Conservation (phyloP, 2,113 vertebrate genomes). For the Rhinopomastus cyanomelas region DNA sequence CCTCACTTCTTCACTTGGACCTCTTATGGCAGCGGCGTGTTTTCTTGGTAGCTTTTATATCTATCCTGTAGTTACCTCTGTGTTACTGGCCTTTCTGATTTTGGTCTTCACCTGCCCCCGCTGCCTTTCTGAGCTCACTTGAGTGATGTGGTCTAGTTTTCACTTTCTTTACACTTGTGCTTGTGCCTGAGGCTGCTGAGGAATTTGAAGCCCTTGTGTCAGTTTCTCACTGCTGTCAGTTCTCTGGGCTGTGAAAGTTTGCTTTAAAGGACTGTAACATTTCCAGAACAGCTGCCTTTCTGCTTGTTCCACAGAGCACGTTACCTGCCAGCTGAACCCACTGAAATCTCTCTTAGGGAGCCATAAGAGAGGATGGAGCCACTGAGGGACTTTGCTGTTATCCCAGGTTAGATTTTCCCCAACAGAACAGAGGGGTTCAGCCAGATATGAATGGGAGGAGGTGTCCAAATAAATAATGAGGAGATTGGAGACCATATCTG, state of each 20-base stretch:
- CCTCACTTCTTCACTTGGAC: not conserved
- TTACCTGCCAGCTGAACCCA: not conserved
- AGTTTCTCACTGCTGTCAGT: not conserved
- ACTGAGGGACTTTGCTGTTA: not conserved
- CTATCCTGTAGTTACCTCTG: not conserved
- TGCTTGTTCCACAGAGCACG: fast-evolving
- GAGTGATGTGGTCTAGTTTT: not conserved
- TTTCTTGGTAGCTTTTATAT: not conserved
- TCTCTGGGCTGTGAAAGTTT: not conserved
- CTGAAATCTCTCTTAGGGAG: too few relatives aligned
- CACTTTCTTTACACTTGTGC: not conserved
- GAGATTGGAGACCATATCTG: not conserved
- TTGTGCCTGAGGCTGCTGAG: not conserved
- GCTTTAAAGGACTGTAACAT: not conserved
- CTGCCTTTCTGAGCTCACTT: not conserved
- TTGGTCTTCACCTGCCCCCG: not conserved
- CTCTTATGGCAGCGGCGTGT: not conserved
- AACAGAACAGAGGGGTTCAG: not conserved
- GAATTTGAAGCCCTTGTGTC: not conserved
- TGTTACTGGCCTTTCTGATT: not conserved
- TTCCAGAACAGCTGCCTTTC: not conserved
- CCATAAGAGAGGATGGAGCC: not conserved
- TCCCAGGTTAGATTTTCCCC: not conserved
- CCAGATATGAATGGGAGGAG: not conserved
- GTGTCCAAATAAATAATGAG: not conserved